Percentiles rank a stretch among this genome's conserved stretches.
These are phyloP conservation scores for Andrena bicolor DNA, from an alignment of 2,888 invertebrate genomes.

Conservation along the genomic window DNA sequence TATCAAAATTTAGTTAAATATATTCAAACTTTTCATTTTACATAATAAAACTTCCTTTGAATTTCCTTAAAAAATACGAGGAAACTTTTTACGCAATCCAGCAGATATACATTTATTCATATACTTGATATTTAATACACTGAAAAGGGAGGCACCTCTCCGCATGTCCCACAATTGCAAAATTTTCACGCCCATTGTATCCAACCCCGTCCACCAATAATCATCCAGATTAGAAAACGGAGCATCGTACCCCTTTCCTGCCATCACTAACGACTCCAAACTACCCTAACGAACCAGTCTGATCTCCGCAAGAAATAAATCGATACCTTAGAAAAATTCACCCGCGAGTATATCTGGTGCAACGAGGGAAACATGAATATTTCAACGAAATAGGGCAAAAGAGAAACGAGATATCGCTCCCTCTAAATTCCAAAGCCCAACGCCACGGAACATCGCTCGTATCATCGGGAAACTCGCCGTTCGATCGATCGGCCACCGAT, in stretches of 20 bases:
- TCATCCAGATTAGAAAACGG: background rate
- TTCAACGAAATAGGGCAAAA: background rate
- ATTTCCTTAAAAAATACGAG: no score
- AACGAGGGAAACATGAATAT: conserved; percentile 33
- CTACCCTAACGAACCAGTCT: background rate
- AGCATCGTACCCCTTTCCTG: background rate
- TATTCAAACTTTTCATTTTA: no score
- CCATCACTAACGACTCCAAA: background rate
- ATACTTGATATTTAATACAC: no score
- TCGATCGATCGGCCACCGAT: conserved; percentile 24
- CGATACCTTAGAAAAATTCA: conserved; percentile 3
- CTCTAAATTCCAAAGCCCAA: conserved; percentile 32
- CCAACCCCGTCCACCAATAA: background rate
- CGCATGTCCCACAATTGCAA: no score
- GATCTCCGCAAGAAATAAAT: background rate
- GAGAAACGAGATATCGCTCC: background rate
- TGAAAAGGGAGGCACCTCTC: no score
- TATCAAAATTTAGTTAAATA: no score
- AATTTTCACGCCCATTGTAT: background rate
- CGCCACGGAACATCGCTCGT: background rate
- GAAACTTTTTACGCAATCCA: no score
- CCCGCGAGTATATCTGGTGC: background rate
- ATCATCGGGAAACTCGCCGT: conserved; percentile 8
- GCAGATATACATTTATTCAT: no score
- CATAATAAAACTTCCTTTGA: no score